phyloP scores from a whole-genome alignment of 2,797 vertebrate genomes.

The Lutjanus campechanus region DNA sequence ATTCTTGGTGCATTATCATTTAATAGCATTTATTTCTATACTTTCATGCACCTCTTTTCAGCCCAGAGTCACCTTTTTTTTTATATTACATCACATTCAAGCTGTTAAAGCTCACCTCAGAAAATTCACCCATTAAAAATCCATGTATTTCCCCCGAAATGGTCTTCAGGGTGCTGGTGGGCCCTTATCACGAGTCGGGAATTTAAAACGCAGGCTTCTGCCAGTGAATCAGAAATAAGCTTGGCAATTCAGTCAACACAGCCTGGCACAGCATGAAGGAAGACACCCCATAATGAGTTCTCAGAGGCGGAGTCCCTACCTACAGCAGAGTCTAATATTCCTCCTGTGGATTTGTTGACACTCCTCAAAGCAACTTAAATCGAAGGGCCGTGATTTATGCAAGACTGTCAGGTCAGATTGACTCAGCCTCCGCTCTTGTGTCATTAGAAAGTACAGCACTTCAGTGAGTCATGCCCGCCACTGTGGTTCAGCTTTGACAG shows the following conservation, averaged over 20 bases:
- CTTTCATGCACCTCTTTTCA: conserved; percentile 20
- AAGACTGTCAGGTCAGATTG: conserved; percentile 84
- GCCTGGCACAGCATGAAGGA: conserved; percentile 71
- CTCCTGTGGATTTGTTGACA: conserved; percentile 81
- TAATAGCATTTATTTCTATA: conserved; percentile 55
- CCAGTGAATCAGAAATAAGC: conserved; percentile 71
- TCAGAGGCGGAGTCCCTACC: conserved; percentile 75
- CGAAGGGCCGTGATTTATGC: conserved; percentile 79
- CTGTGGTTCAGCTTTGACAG: conserved; percentile 77
- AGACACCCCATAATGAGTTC: conserved; percentile 77
- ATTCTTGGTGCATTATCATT: conserved; percentile 55
- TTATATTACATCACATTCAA: conserved; percentile 24
- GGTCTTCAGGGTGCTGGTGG: conserved; percentile 43
- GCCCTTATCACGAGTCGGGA: conserved; percentile 56
- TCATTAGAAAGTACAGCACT: conserved; percentile 81
- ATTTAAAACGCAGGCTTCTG: conserved; percentile 60
- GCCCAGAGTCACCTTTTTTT: neutral
- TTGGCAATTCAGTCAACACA: conserved; percentile 66
- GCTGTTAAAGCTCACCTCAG: conserved; percentile 23
- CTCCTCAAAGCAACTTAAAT: conserved; percentile 83
- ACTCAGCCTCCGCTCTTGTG: conserved; percentile 78
- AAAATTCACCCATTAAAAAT: conserved; percentile 46
- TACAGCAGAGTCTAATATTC: conserved; percentile 77
- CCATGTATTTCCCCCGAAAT: conserved; percentile 46
- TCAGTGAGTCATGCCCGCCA: conserved; percentile 81